phyloP scores from a whole-genome alignment of 2,888 invertebrate species.

The Pyrrhia umbra region DNA sequence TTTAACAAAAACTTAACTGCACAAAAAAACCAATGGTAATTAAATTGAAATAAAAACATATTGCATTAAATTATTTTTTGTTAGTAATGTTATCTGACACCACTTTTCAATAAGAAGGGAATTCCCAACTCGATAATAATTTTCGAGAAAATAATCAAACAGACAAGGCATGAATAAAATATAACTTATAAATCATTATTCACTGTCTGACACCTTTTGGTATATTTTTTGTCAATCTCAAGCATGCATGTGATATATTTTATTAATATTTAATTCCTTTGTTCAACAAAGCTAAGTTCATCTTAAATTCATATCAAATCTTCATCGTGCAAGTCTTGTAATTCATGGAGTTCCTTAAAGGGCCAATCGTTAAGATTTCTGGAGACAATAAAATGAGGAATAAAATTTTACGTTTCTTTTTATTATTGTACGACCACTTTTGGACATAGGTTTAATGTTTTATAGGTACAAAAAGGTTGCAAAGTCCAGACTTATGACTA shows the following conservation, averaged over 20 bases:
- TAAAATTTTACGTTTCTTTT: slow-evolving; percentile 33
- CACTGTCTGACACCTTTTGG: slow-evolving; percentile 31
- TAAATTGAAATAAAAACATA: not conserved
- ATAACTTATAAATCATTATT: slow-evolving; percentile 35
- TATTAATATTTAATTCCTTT: slow-evolving; percentile 61
- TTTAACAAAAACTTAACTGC: not conserved
- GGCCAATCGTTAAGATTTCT: slow-evolving; percentile 48
- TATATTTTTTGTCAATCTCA: slow-evolving; percentile 28
- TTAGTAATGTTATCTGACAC: not conserved
- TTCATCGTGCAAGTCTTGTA: slow-evolving; percentile 43
- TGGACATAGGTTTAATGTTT: slow-evolving; percentile 34
- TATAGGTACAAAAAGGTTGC: slow-evolving; percentile 19
- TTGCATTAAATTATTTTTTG: not conserved
- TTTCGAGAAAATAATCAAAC: slow-evolving; percentile 5
- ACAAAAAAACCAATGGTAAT: too few species aligned
- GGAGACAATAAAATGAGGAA: slow-evolving; percentile 27
- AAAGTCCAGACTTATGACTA: slow-evolving; percentile 24
- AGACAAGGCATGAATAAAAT: slow-evolving; percentile 18
- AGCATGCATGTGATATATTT: slow-evolving; percentile 30
- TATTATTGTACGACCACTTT: slow-evolving; percentile 18
- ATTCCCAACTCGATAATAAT: not conserved
- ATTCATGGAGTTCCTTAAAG: slow-evolving; percentile 45
- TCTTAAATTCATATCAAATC: slow-evolving; percentile 53
- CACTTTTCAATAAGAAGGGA: not conserved
- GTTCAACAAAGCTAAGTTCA: slow-evolving; percentile 57